A percentile compares a stretch with the other conserved stretches of the same genome.
Conservation (phyloP, 2,797 vertebrate genomes). For the Eutrigla gurnardus region DNA sequence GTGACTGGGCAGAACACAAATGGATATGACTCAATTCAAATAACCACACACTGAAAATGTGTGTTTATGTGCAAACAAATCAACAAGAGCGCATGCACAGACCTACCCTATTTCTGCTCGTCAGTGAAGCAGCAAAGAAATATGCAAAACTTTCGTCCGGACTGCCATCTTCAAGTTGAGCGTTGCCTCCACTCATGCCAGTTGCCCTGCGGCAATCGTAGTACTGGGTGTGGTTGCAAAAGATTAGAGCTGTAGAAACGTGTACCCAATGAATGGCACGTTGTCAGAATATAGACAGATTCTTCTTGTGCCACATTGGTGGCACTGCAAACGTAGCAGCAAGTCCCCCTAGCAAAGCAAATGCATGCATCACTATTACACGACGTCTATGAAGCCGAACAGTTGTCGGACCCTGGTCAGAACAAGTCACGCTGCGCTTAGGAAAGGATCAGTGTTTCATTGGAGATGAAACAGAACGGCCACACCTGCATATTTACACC, state of each 20-base stretch:
- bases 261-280: slow-evolving; percentile 8
- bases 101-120: background rate
- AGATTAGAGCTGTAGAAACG: slow-evolving; percentile 28
- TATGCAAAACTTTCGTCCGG: background rate
- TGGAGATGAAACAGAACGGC: background rate
- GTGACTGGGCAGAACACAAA: background rate
- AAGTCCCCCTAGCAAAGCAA: background rate
- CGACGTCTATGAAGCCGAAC: too few relatives aligned
- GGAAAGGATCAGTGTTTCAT: too few relatives aligned
- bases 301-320: slow-evolving; percentile 1
- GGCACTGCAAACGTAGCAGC: slow-evolving; percentile 3
- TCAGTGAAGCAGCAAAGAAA: slow-evolving; percentile 22
- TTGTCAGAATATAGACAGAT: slow-evolving; percentile 20
- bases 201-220: slow-evolving; percentile 45
- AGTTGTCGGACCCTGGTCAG: too few relatives aligned
- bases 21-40: background rate
- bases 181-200: slow-evolving; percentile 38
- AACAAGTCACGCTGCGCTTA: too few relatives aligned
- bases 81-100: background rate
- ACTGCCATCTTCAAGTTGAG: slow-evolving; percentile 29
- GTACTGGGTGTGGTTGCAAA: slow-evolving; percentile 55
- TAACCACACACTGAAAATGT: background rate
- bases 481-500: background rate
- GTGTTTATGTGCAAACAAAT: background rate
- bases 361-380: background rate